Base-by-base conservation (phyloP, 2,888 invertebrate species). In the Patella depressa region DNA sequence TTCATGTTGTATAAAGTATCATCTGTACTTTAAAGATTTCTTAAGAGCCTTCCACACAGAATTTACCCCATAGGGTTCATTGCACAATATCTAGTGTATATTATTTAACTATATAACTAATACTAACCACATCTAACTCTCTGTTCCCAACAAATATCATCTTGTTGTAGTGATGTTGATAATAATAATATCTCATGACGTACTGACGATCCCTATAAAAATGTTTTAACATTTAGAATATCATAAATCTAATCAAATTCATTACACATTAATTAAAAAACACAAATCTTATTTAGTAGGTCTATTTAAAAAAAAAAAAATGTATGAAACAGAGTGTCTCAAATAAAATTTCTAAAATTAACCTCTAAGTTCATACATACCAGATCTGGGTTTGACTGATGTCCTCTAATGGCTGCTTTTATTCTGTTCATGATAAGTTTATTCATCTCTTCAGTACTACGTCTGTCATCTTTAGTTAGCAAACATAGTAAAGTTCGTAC, bases 101-200 rank as follows among this genome's bases (percentile, higher is more conserved):
- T 34, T 4, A 5, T 9, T 45, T 45, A 45, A 45, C 9, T 9
- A n/a, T 24, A 45, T 24, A 24, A 53, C 77, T 5, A 14, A 0
- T 53, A 87, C 90, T 80, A 77, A 91, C 91, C 90, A 87, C 89
- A 89, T 89, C 96, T 94, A 0, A 98, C 93, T 88, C 98, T 95
- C 81, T 95, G 95, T 90, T 98, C 98, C 98, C 98, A 98, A 90
- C 97, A 98, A 4, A 95, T 95, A 91, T 98, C 98, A 88, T 98
- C 96, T 84, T 97, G 96, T 86, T 97, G 96, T 2, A 98, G 95
- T 72, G 98, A 93, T 0, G 96, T 95, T 1, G 97, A 96, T 53
- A 98, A 92, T 17, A 98, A 92, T 12, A 96, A 94, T 91, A 98
- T 97, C 91, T 98, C 96, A 88, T 98, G 97, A 4, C 97, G 94